Percentiles rank a stretch among this genome's conserved stretches.
These are phyloP conservation scores for Enteromius afrohamiltoni DNA, from an alignment of 2,797 vertebrate species.

Conservation along the genomic window DNA sequence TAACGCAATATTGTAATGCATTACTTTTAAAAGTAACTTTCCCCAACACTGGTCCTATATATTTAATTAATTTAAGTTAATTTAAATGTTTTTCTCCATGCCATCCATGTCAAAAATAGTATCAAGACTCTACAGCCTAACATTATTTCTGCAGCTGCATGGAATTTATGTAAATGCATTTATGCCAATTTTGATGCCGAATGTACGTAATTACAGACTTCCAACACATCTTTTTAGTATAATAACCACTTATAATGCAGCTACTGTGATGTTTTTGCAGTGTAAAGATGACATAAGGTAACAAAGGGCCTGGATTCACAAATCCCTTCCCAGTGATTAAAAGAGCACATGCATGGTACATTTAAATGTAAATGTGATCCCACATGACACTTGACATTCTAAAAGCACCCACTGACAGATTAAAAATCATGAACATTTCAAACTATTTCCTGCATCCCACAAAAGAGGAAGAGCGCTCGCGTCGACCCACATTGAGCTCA, in stretches of 20 bases:
- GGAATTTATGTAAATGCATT: background rate
- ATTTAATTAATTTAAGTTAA: background rate
- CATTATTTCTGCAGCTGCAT: background rate
- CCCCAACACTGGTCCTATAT: no score
- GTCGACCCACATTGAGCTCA: background rate
- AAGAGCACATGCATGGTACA: background rate
- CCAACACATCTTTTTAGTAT: background rate
- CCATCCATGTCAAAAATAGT: background rate
- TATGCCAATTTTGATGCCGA: background rate
- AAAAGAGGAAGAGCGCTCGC: background rate
- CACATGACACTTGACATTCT: background rate
- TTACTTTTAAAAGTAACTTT: no score
- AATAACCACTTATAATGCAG: background rate
- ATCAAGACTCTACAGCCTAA: background rate
- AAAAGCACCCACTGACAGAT: background rate
- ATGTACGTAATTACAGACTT: background rate
- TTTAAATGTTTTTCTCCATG: background rate
- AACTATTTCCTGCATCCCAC: background rate
- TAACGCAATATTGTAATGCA: no score
- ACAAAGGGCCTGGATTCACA: slow-evolving; percentile 8
- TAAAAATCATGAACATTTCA: background rate
- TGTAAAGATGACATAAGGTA: background rate
- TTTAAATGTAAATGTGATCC: slow-evolving; percentile 18
- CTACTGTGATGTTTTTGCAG: background rate
- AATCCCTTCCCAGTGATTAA: background rate